Conservation (phyloP, 2,113 vertebrate species). For the Agapornis roseicollis region DNA sequence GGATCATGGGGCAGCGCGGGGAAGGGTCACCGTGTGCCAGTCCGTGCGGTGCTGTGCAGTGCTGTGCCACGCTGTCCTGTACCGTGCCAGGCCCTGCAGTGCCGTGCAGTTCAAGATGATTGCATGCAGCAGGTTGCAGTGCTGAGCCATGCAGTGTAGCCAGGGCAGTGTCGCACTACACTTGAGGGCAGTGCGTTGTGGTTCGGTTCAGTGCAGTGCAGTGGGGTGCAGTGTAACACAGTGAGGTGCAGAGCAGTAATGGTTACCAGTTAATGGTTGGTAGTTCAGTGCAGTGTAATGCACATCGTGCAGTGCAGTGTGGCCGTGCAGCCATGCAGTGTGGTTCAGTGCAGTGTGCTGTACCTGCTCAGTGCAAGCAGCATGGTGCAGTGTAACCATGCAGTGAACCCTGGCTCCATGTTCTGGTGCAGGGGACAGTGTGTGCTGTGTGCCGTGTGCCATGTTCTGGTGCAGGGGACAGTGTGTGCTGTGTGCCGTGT, state of each 20-base stretch:
- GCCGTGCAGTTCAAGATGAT: background rate
- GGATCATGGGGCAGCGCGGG: background rate
- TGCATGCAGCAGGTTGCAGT: background rate
- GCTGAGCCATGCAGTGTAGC: background rate
- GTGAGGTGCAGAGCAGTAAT: background rate
- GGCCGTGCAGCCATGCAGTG: background rate
- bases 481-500: too few relatives aligned
- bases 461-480: too few relatives aligned
- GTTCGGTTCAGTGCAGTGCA: background rate
- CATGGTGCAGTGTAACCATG: background rate
- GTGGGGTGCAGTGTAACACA: too few relatives aligned
- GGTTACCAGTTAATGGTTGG: background rate
- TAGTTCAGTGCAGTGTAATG: background rate
- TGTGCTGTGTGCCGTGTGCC: too few relatives aligned
- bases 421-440: too few relatives aligned
- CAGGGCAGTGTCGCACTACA: background rate
- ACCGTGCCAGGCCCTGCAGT: background rate
- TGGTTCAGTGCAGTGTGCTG: too few relatives aligned
- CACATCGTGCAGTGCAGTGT: too few relatives aligned
- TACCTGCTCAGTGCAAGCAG: too few relatives aligned
- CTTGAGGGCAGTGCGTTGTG: background rate
- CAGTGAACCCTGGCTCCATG: background rate
- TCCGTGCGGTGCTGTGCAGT: background rate
- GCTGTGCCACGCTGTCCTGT: background rate
- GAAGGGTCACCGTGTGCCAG: too few relatives aligned